phyloP scores from a whole-genome alignment of 2,113 vertebrate species.

The Saccopteryx leptura region DNA sequence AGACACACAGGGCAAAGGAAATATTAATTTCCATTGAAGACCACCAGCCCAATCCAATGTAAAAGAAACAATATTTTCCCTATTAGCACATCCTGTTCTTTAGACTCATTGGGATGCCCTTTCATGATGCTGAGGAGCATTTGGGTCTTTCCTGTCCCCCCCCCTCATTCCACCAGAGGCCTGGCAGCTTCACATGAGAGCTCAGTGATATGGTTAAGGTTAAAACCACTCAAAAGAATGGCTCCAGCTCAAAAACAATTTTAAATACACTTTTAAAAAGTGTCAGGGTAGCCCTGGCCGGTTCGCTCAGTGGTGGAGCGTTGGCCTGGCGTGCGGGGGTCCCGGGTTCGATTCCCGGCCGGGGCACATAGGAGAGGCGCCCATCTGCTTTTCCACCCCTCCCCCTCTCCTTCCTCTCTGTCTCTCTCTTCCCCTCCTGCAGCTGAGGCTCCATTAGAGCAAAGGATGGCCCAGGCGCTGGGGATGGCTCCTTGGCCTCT shows the following conservation, averaged over 20 bases:
- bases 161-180: neutral
- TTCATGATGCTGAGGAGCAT: neutral
- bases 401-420: too few species aligned
- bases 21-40: slow-evolving; percentile 25
- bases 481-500: too few species aligned
- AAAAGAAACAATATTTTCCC: neutral
- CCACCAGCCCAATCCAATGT: neutral
- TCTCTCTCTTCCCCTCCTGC: too few species aligned
- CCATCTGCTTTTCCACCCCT: too few species aligned
- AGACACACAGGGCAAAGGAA: slow-evolving; percentile 14
- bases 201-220: slow-evolving; percentile 19
- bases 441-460: too few species aligned
- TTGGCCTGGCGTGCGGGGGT: too few species aligned
- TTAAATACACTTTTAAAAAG: neutral
- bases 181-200: neutral
- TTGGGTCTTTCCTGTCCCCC: neutral
- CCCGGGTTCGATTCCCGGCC: too few species aligned
- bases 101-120: neutral
- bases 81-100: neutral
- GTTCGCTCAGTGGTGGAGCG: too few species aligned
- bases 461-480: too few species aligned
- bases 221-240: neutral
- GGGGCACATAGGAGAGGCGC: too few species aligned
- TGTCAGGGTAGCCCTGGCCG: neutral
- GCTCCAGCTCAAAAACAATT: neutral